Evolutionary conservation across 2,113 vertebrate genomes (phyloP), one percentile per base, ranked within the genome.

Genomic region (Strix uralensis): DNA sequence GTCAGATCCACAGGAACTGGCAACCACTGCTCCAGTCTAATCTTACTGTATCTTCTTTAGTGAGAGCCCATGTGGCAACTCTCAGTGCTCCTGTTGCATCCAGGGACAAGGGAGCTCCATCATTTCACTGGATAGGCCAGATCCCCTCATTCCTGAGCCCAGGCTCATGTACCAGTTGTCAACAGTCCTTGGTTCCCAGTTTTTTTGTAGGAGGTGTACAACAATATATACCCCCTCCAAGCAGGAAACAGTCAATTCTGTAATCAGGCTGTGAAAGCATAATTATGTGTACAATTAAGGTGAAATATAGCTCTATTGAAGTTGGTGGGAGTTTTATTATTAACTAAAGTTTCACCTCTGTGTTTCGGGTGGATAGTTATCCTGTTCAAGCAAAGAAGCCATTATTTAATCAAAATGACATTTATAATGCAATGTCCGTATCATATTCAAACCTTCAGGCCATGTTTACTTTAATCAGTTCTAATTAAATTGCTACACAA

Each of bases 281-380:
- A 92, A 96, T 97, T 95, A 92, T 16, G 14, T 92, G n/a, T 54
- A 88, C 58, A 61, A 87, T 96, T 95, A 92, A 58, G 46, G 86
- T 96, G 91, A 97, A 96, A 95, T 95, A 95, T 73, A 87, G 83
- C 73, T 86, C 92, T 87, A 96, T 92, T 94, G 94, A 96, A 95
- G 49, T 29, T 78, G 72, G 44, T 91, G 61, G 46, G 89, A 94
- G 94, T 77, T 96, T 91, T 87, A 85, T 85, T 87, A 95, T 94
- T 95, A 97, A 95, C 91, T 87, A 47, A 92, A 91, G 42, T 87
- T 95, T 92, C 58, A 79, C 62, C 73, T 66, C 61, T 38, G 21
- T 92, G 81, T 94, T 94, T 87, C 1, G 1, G 71, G 47, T 91
- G 73, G 66, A 46, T 91, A 92, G 81, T 73, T 91, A 87, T 15